Conservation (phyloP, 2,888 invertebrate genomes). For the Dasysyrphus albostriatus region DNA sequence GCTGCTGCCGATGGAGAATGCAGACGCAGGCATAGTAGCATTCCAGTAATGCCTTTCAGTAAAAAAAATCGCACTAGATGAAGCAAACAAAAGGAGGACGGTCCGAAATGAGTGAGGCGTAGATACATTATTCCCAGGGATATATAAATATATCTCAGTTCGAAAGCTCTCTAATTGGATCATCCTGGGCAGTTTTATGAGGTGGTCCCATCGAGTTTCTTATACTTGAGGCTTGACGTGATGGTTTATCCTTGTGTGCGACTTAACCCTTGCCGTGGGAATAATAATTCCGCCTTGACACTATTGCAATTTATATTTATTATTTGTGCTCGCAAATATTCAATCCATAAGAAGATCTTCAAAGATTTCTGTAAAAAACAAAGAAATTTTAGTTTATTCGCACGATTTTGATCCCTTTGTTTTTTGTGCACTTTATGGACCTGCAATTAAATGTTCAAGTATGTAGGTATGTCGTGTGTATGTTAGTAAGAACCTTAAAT, state of each 20-base stretch:
- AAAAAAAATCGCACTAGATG: slow-evolving; percentile 27
- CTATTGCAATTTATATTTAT: neutral
- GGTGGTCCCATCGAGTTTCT: slow-evolving; percentile 45
- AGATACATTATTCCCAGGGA: slow-evolving; percentile 36
- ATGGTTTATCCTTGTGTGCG: slow-evolving; percentile 34
- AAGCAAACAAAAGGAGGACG: slow-evolving; percentile 4
- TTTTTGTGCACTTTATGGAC: too few species aligned
- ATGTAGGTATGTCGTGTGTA: too few species aligned
- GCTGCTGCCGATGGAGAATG: slow-evolving; percentile 22
- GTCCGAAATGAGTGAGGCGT: neutral
- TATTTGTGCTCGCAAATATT: neutral
- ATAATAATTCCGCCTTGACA: neutral
- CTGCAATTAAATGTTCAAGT: too few species aligned
- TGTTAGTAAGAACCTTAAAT: too few species aligned
- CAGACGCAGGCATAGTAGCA: slow-evolving; percentile 19
- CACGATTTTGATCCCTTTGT: too few species aligned
- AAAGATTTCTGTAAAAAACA: neutral
- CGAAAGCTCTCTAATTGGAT: slow-evolving; percentile 64
- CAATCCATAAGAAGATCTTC: neutral
- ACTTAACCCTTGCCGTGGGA: slow-evolving; percentile 42
- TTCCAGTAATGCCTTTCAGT: slow-evolving; percentile 55
- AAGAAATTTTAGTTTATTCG: too few species aligned
- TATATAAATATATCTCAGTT: slow-evolving; percentile 44
- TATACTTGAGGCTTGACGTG: slow-evolving; percentile 46
- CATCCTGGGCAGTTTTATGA: slow-evolving; percentile 66